Base-by-base conservation (phyloP, 2,113 vertebrate species). In the Semicossyphus pulcher region DNA sequence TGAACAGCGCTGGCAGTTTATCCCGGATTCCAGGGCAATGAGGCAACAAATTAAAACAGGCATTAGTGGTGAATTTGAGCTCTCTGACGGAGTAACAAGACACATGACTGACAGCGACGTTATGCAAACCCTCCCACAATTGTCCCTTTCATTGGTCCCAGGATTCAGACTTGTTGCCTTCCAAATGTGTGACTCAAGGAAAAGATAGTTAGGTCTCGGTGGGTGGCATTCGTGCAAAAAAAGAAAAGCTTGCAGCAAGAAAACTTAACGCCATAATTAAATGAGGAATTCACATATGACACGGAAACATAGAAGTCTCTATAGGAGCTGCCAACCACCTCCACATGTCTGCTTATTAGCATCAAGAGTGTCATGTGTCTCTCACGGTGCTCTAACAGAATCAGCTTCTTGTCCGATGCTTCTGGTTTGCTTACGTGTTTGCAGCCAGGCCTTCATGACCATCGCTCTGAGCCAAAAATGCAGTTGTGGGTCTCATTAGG, bases 21-120 rank as follows among this genome's bases (percentile, higher is more conserved):
- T 76, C 54, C 76, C 28, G 56, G 71, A 92, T 90, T 89, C 87
- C 87, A 88, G 81, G 73, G 85, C 84, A 87, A 82, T 83, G 85
- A 89, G 83, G 87, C 84, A 88, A 89, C 86, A 88, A 85, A 90
- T 89, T 85, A 83, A 88, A 89, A 86, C 64, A 76, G 77, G 73
- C 83, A 85, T 86, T 72, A 74, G 82, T 39, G 59, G 72, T 85
- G 77, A 87, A 89, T 85, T 72, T 80, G 83, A 88, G 86, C 88
- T 81, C 52, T 77, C 57, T 67, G 18, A 68, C 36, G 10, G 80
- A 85, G 82, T 31, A 86, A 83, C 73, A 69, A 77, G 83, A 88
- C 84, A 84, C 88, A 87, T 90, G 88, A 90, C 84, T 87, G 87
- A 89, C 86, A 89, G 86, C 77, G 70, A 53, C 53, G 37, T 82